These are phyloP conservation scores for Drosophila kuntzei DNA, from an alignment of 2,888 invertebrate species.

Conservation along the genomic window DNA sequence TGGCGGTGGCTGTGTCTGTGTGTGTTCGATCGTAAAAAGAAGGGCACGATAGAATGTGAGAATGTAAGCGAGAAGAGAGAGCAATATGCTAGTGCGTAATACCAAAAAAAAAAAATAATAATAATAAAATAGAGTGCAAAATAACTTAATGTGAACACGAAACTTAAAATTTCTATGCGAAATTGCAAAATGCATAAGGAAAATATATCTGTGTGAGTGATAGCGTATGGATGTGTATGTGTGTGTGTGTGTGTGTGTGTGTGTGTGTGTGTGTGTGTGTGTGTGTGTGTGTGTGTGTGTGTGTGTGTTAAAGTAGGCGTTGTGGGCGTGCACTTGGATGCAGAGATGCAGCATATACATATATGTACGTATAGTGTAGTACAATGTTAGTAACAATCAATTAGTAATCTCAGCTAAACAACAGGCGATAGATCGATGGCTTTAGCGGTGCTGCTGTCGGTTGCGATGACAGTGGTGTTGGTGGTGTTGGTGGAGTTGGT, in stretches of 20 bases:
- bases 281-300: background rate
- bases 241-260: constrained; percentile 9
- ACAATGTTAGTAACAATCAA: constrained; percentile 34
- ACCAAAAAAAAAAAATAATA: background rate
- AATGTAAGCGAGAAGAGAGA: background rate
- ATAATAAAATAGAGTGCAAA: background rate
- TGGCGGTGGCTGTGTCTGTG: constrained; percentile 3
- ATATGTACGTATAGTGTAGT: constrained; percentile 16
- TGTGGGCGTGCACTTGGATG: constrained; percentile 14
- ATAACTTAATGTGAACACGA: constrained; percentile 4
- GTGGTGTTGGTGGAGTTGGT: constrained; percentile 1
- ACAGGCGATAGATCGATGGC: constrained; percentile 22
- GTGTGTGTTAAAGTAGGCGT: constrained; percentile 7
- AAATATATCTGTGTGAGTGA: too few species aligned
- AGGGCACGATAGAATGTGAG: background rate
- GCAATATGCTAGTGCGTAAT: background rate
- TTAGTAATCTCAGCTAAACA: constrained; percentile 7
- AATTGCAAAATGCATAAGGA: constrained; percentile 10
- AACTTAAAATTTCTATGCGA: constrained; percentile 9
- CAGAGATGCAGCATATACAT: constrained; percentile 14
- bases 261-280: background rate
- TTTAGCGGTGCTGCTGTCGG: constrained; percentile 23
- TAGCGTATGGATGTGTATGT: background rate
- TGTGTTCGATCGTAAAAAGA: constrained; percentile 1
- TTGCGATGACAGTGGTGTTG: constrained; percentile 3